Evolutionary conservation across 2,888 invertebrate genomes (phyloP), one percentile per base, ranked within the genome.

Genomic region (Polyommatus icarus): DNA sequence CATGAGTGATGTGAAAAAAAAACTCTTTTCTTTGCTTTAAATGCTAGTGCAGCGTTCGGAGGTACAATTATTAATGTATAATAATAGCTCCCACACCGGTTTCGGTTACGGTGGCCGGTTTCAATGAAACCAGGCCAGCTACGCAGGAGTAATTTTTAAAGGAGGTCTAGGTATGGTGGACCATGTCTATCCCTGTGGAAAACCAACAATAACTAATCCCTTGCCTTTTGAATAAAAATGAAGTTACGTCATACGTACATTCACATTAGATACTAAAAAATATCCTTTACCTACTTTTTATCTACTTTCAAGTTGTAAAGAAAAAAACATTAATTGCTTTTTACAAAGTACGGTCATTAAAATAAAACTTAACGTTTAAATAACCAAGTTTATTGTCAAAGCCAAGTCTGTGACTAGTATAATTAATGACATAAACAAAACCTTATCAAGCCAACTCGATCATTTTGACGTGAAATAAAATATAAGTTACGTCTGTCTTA

Each of bases 401-500:
- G 20, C 54, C 54, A 32, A 73, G 81, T 86, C 87, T 86, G 87
- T 83, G 84, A 83, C 73, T 59, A 72, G 72, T 72, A 86, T 90
- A 90, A 91, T 90, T 90, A 91, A 92, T 91, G 89, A 89, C 85
- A 88, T 84, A 92, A 92, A 92, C 91, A 91, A 92, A 93, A 90
- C 89, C 86, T 92, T 93, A 93, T 93, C 93, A 83, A 81, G 84
- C 85, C 88, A 89, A 85, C 90, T 92, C 88, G 91, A 94, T 94
- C 94, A 90, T 86, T 87, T 88, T 89, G 92, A 92, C 89, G 87
- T 92, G 91, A 90, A 92, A 93, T 93, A 92, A 93, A 93, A 92
- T 93, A 91, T 93, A 93, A 92, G 91, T 90, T 88, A 92, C 88
- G 92, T 93, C 92, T 91, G 92, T 93, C 92, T 91, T 93, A 93